Evolutionary conservation across 2,888 invertebrate genomes (phyloP).

Genomic region (Dermolepida albohirtum): DNA sequence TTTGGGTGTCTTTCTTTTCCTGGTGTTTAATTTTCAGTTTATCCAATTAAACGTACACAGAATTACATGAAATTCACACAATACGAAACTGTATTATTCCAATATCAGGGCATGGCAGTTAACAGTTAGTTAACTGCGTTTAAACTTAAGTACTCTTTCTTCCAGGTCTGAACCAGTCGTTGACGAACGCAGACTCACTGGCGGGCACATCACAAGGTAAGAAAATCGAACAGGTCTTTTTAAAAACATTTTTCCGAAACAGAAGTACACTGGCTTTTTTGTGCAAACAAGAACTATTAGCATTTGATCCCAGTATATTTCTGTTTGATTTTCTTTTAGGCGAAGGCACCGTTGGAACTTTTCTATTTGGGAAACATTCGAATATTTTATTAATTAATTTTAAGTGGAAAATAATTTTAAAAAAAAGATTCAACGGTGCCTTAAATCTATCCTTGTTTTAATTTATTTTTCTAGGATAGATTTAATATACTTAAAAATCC

Average conservation of each 20-base stretch:
- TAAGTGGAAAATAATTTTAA: background rate
- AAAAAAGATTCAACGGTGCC: constrained; percentile 31
- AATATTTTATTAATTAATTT: background rate
- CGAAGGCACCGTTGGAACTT: constrained; percentile 30
- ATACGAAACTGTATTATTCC: background rate
- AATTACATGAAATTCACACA: background rate
- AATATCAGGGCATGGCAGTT: constrained; percentile 48
- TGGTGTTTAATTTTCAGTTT: constrained; percentile 3
- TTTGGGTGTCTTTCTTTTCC: constrained; percentile 6
- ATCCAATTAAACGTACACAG: background rate
- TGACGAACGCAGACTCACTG: constrained; percentile 75
- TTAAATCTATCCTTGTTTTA: constrained; percentile 39
- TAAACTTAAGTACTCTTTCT: constrained; percentile 59
- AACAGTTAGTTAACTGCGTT: constrained; percentile 59
- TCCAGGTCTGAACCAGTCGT: constrained; percentile 72
- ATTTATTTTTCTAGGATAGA: constrained; percentile 37
- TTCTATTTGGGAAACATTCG: constrained; percentile 9
- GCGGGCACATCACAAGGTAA: constrained; percentile 91
- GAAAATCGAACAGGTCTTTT: constrained; percentile 53
- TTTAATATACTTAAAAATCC: constrained; percentile 45
- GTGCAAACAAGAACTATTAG: background rate
- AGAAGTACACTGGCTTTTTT: constrained; percentile 18
- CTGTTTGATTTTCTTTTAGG: constrained; percentile 35
- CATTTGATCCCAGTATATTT: constrained; percentile 17
- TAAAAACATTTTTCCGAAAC: constrained; percentile 25